phyloP scores from a whole-genome alignment of 1,140 invertebrate species.

The Pinna nobilis region DNA sequence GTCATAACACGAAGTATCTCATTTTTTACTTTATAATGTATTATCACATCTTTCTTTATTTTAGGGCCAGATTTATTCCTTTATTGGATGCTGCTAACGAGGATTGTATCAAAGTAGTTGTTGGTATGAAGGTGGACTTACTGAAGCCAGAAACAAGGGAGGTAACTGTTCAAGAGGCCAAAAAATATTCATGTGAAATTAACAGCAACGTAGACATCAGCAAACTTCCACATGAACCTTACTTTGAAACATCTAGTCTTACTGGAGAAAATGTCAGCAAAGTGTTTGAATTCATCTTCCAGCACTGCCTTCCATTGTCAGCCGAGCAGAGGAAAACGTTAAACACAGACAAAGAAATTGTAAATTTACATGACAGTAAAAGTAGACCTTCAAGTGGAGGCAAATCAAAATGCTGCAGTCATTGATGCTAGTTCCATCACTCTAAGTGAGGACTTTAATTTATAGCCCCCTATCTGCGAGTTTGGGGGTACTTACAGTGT shows the following conservation, averaged over 20 bases:
- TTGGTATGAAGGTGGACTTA: constrained; percentile 73
- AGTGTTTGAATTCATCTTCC: constrained; percentile 74
- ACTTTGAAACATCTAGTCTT: constrained; percentile 74
- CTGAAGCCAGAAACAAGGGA: constrained; percentile 52
- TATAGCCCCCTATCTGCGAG: no score
- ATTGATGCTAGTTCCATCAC: no score
- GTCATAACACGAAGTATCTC: background rate
- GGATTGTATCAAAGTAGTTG: constrained; percentile 71
- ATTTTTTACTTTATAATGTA: background rate
- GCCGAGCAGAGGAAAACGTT: no score
- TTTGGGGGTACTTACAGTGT: no score
- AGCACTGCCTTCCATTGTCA: constrained; percentile 65
- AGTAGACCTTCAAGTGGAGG: no score
- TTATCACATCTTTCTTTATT: constrained; percentile 16
- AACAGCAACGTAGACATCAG: constrained; percentile 60
- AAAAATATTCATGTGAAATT: constrained; percentile 63
- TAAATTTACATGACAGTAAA: no score
- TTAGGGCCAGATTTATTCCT: constrained; percentile 71
- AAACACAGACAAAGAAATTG: no score
- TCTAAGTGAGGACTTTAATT: no score
- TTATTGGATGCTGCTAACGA: constrained; percentile 68
- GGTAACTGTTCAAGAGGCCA: constrained; percentile 63
- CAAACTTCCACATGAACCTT: constrained; percentile 61
- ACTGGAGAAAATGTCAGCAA: constrained; percentile 68
- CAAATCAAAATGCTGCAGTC: no score